Evolutionary conservation across 92 coral and sea anemone genomes (phyloP), one percentile per base, ranked within the genome.

Genomic region (Galaxea fascicularis): DNA sequence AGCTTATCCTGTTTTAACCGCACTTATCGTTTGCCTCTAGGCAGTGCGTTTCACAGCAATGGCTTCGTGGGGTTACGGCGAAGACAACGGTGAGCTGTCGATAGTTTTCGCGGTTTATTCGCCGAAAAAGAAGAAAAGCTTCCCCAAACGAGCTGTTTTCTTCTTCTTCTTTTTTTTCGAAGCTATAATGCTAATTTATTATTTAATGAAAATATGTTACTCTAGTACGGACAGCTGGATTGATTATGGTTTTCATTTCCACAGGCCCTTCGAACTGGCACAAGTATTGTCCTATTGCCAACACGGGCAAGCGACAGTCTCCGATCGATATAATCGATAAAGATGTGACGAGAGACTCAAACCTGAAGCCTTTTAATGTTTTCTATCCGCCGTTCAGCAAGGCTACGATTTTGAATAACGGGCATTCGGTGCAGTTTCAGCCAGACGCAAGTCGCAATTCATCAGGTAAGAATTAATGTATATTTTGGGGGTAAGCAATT

Each of bases 241-340:
- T 58, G 21, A 62, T 59, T 16, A 41, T 30, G 6, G 41, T 35
- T 35, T 35, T 2, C 41, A 35, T 35, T 35, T 35, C 6, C 24
- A 17, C 69, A 82, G 98, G 98, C 47, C 98, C 98, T 4, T 39
- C 79, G n/a, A 78, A 78, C 47, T 95, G 98, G 98, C 53, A 62
- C 31, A 91, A 82, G 60, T 54, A 31, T 28, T 95, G 79, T 68
- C 87, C 93, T 0, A 45, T 92, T 11, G 90, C 91, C 52, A 83
- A 63, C 39, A 27, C 12, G 4, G 98, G 98, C 78, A 65, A 81
- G n/a, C 52, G 90, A 0, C 98, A 96, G 73, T 96, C 98, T 30
- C 98, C 98, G 2, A 87, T 96, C 68, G 96, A 96, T 74, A 90
- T 96, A 83, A 59, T 65, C 27, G 85, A 66, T 10, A 31, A 57